These are phyloP conservation scores for Ameiurus melas DNA, from an alignment of 2,113 vertebrate species.

Conservation along the genomic window DNA sequence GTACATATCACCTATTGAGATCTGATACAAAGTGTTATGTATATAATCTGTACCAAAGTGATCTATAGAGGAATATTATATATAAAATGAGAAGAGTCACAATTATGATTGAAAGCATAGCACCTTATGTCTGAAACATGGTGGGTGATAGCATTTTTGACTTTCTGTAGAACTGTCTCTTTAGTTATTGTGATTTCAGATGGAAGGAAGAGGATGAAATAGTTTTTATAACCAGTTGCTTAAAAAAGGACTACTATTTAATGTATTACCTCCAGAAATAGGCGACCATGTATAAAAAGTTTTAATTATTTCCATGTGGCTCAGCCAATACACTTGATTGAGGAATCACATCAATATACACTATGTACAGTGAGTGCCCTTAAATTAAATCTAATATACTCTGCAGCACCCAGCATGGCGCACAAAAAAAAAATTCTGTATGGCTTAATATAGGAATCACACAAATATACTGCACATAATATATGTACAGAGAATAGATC, in stretches of 20 bases:
- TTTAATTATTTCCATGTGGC: neutral
- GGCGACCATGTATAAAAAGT: neutral
- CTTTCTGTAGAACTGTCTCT: neutral
- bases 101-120: neutral
- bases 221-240: neutral
- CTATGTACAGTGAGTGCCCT: neutral
- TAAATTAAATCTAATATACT: neutral
- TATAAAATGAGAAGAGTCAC: neutral
- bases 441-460: neutral
- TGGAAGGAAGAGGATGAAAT: neutral
- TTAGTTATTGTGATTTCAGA: neutral
- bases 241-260: neutral
- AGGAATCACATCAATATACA: neutral
- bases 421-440: neutral
- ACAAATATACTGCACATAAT: neutral
- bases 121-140: neutral
- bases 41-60: neutral
- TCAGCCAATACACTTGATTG: neutral
- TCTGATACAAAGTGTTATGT: neutral
- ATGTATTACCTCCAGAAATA: neutral
- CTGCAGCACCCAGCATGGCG: neutral
- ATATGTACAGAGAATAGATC: neutral
- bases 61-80: neutral
- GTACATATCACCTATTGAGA: neutral
- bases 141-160: neutral